These are phyloP conservation scores for Periphyllus acericola DNA, from an alignment of 2,888 invertebrate genomes.

Conservation along the genomic window DNA sequence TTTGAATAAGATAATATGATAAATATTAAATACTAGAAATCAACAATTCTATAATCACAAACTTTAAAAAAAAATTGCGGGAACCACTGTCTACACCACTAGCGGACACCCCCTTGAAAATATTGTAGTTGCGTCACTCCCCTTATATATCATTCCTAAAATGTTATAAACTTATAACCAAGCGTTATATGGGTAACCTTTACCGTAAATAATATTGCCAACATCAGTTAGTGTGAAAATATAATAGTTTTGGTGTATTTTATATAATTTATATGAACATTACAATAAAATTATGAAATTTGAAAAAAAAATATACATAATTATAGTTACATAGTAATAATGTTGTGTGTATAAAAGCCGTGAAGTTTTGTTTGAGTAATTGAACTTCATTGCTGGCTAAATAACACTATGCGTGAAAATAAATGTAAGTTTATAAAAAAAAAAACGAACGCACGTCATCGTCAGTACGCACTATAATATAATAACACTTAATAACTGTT, in stretches of 20 bases:
- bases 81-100: too few species aligned
- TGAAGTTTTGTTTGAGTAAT: slow-evolving; percentile 40
- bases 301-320: slow-evolving; percentile 15
- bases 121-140: too few species aligned
- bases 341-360: slow-evolving; percentile 35
- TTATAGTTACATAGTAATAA: background rate
- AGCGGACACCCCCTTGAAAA: too few species aligned
- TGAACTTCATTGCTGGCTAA: slow-evolving; percentile 41
- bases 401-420: slow-evolving; percentile 3
- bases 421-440: background rate
- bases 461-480: background rate
- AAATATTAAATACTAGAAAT: too few species aligned
- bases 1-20: too few species aligned
- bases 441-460: background rate
- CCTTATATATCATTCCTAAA: too few species aligned
- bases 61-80: too few species aligned
- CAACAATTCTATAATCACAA: too few species aligned
- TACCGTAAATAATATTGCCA: background rate
- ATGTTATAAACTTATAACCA: too few species aligned
- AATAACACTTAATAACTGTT: slow-evolving; percentile 12
- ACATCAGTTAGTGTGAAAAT: slow-evolving; percentile 34
- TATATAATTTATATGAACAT: slow-evolving; percentile 7
- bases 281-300: slow-evolving; percentile 38
- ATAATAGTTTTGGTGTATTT: slow-evolving; percentile 39
- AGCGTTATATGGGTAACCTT: too few species aligned